These are phyloP conservation scores for Polietes domitor DNA, from an alignment of 2,888 invertebrate genomes.

Conservation along the genomic window DNA sequence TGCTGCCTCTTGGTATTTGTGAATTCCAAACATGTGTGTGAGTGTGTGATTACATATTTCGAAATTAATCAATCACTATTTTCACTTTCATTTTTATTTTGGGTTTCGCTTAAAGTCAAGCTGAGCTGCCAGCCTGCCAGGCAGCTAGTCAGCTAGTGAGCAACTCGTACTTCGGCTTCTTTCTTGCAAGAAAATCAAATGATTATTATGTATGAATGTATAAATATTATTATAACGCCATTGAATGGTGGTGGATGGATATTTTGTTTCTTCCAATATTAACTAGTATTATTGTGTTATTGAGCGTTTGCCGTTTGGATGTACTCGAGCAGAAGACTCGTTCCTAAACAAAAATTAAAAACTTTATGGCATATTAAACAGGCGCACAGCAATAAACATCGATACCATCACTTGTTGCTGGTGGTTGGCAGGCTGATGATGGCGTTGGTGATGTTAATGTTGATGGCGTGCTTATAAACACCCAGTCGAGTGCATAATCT, in stretches of 20 bases:
- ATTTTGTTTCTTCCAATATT: background rate
- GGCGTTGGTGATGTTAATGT: too few species aligned
- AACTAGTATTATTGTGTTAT: background rate
- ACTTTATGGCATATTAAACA: too few species aligned
- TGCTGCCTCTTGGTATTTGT: background rate
- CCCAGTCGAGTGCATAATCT: background rate
- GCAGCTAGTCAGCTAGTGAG: background rate
- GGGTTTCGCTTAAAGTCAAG: background rate
- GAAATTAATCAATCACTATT: slow-evolving; percentile 10
- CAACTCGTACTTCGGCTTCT: too few species aligned
- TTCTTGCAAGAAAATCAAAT: too few species aligned
- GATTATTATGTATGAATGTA: background rate
- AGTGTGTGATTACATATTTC: background rate
- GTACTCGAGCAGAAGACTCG: too few species aligned
- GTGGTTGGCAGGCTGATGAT: too few species aligned
- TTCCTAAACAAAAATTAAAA: too few species aligned
- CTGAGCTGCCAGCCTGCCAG: background rate
- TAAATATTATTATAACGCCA: too few species aligned
- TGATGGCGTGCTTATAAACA: background rate
- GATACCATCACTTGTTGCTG: too few species aligned
- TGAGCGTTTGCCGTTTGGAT: background rate
- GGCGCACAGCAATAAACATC: too few species aligned
- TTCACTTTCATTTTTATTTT: background rate
- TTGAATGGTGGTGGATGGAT: background rate
- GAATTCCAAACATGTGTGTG: too few species aligned